These are phyloP conservation scores for Rhyacophila brunnea DNA, from an alignment of 1,140 invertebrate species.

Conservation along the genomic window DNA sequence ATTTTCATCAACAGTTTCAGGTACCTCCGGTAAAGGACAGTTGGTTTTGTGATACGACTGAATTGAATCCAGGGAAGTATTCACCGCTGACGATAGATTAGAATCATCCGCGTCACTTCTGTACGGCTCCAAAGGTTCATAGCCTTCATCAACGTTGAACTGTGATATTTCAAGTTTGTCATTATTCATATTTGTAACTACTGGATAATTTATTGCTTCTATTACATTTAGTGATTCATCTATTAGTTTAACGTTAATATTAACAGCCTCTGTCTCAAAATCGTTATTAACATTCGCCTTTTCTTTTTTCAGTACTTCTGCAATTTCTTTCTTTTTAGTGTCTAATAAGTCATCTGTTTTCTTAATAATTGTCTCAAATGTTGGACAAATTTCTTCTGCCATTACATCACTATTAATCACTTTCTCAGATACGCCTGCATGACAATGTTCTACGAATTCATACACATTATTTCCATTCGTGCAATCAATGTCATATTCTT, in stretches of 20 bases:
- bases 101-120: conserved; percentile 33
- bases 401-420: background rate
- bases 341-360: conserved; percentile 30
- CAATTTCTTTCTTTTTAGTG: conserved; percentile 28
- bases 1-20: conserved; percentile 42
- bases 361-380: conserved; percentile 23
- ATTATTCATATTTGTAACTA: conserved; percentile 43
- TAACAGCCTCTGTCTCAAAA: conserved; percentile 18
- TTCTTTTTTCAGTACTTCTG: conserved; percentile 28
- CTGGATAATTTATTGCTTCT: conserved; percentile 50
- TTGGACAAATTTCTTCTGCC: conserved; percentile 13
- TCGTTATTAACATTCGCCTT: conserved; percentile 5
- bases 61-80: conserved; percentile 7
- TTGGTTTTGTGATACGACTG: conserved; percentile 48
- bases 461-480: conserved; percentile 14
- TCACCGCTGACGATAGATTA: background rate
- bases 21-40: conserved; percentile 53
- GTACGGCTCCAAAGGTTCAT: conserved; percentile 48
- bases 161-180: conserved; percentile 39
- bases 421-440: background rate
- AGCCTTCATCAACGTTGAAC: conserved; percentile 45
- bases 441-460: conserved; percentile 10
- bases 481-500: conserved; percentile 12
- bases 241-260: conserved; percentile 38
- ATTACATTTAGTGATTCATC: conserved; percentile 41